phyloP scores from a whole-genome alignment of 2,888 invertebrate species.

The Ferrisia virgata region DNA sequence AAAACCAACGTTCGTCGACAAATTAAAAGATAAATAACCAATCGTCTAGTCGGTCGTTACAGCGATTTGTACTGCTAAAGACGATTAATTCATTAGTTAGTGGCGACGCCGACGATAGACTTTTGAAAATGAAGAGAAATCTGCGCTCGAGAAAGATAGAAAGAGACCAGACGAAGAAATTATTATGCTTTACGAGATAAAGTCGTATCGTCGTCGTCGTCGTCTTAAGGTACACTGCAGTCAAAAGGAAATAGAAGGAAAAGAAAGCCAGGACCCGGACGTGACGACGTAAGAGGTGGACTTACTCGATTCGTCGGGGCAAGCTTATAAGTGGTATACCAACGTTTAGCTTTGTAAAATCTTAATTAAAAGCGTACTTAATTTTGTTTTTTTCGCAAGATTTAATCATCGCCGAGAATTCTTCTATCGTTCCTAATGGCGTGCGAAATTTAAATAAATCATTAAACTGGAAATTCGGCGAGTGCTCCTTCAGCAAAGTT shows the following conservation, averaged over 20 bases:
- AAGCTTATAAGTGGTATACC: background rate
- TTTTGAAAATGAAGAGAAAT: background rate
- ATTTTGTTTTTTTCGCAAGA: constrained; percentile 8
- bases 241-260: background rate
- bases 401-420: background rate
- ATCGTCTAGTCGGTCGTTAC: background rate
- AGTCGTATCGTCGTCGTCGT: too few species aligned
- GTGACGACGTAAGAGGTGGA: background rate
- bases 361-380: constrained; percentile 14
- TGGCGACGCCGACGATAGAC: background rate
- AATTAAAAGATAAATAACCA: background rate
- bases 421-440: constrained; percentile 16
- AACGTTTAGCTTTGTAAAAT: background rate
- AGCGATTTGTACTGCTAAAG: too few species aligned
- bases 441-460: constrained; percentile 18
- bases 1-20: background rate
- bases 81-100: background rate
- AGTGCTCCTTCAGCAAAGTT: background rate
- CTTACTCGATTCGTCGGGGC: background rate
- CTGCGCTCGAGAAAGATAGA: background rate
- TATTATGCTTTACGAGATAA: background rate
- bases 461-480: background rate
- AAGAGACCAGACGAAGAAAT: background rate
- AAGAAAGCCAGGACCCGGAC: background rate
- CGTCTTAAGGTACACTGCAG: too few species aligned